A percentile compares a stretch with the other conserved stretches of the same genome.
These are phyloP conservation scores for Zalophus californianus DNA, from an alignment of 2,797 vertebrate species.

Conservation along the genomic window DNA sequence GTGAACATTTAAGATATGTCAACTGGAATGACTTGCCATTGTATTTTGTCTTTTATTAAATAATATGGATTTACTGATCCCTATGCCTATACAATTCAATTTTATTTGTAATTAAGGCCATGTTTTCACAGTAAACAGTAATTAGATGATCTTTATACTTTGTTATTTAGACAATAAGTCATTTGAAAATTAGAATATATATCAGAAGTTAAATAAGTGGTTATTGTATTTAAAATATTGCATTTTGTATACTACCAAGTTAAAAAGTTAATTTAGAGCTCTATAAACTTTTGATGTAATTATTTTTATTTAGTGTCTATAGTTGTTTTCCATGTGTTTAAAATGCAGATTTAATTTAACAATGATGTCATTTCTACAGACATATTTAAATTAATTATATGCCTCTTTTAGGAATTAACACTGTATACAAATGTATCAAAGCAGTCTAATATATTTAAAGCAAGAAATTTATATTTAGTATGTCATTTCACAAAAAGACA, in stretches of 20 bases:
- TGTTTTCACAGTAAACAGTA: not conserved
- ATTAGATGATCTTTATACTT: not conserved
- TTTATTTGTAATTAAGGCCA: not conserved
- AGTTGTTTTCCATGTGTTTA: constrained; percentile 73
- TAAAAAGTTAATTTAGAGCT: constrained; percentile 65
- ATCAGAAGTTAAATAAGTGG: not conserved
- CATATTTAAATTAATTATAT: constrained; percentile 77
- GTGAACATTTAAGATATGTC: not conserved
- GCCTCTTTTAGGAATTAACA: constrained; percentile 70
- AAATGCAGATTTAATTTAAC: constrained; percentile 78
- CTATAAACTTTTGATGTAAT: constrained; percentile 62
- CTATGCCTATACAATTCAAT: fast-evolving
- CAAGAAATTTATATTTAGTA: not conserved
- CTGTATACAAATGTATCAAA: constrained; percentile 64
- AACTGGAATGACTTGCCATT: not conserved
- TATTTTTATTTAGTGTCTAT: constrained; percentile 76
- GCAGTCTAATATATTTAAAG: constrained; percentile 71
- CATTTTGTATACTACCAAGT: constrained; percentile 38
- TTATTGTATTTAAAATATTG: constrained; percentile 25
- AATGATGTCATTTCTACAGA: constrained; percentile 61
- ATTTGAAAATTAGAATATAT: not conserved
- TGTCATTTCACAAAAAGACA: constrained; percentile 48
- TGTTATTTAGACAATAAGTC: not conserved
- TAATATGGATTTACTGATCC: not conserved
- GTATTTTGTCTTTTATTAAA: constrained; percentile 13